phyloP scores from a whole-genome alignment of 2,888 invertebrate species.

The Platypus cylindrus region DNA sequence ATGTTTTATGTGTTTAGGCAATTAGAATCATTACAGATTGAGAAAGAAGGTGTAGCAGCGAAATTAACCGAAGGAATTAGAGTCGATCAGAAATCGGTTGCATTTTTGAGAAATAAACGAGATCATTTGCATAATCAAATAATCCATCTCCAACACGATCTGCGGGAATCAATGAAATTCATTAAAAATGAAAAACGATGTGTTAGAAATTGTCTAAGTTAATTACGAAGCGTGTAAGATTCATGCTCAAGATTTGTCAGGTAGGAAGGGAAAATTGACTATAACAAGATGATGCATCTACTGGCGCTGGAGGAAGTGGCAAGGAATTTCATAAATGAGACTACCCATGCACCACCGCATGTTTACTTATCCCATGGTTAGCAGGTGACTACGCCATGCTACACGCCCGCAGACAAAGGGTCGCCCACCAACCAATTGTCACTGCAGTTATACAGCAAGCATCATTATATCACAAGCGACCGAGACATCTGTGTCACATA shows the following conservation, averaged over 20 bases:
- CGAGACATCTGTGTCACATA: too few relatives aligned
- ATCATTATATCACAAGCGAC: too few relatives aligned
- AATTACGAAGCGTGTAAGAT: slow-evolving; percentile 74
- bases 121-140: slow-evolving; percentile 33
- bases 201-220: slow-evolving; percentile 49
- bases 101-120: slow-evolving; percentile 31
- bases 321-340: too few relatives aligned
- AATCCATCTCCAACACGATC: slow-evolving; percentile 31
- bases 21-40: slow-evolving; percentile 34
- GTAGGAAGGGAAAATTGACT: too few relatives aligned
- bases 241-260: slow-evolving; percentile 73
- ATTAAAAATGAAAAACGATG: slow-evolving; percentile 54
- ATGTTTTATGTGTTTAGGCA: slow-evolving; percentile 35
- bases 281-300: too few relatives aligned
- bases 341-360: too few relatives aligned
- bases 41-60: slow-evolving; percentile 37
- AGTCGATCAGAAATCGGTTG: slow-evolving; percentile 34
- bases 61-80: slow-evolving; percentile 36
- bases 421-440: too few relatives aligned
- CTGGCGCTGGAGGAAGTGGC: too few relatives aligned
- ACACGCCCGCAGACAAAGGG: too few relatives aligned
- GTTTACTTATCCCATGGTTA: too few relatives aligned
- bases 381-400: too few relatives aligned
- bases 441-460: too few relatives aligned
- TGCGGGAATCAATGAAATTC: slow-evolving; percentile 41